Base-by-base conservation (phyloP, 2,888 invertebrate genomes). In the Erebia epiphron region DNA sequence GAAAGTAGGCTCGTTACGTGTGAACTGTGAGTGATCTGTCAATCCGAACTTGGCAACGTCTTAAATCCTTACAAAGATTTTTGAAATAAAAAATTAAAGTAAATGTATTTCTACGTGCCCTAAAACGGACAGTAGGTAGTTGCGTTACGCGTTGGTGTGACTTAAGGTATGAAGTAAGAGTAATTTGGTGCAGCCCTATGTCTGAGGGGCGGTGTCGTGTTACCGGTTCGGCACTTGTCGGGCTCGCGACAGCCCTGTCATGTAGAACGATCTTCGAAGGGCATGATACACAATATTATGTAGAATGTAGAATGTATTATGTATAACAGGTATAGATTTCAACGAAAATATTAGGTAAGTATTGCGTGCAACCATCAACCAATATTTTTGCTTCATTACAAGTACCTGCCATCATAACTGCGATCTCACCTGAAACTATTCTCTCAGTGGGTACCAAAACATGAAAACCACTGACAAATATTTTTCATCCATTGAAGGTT, bases 151-250 rank as follows among this genome's bases (percentile, higher is more conserved):
- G 16, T 18, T 0, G 16, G 54, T 54, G 54, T 54, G 18, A 54
- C 9, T 18, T 9, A 52, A 52, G 52, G n/a, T n/a, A n/a, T 14
- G 16, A 4, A 9, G 54, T 54, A 16, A 54, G 54, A 54, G 67
- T 71, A 64, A 69, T 70, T 58, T 67, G 46, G 54, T 56, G 73
- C 73, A 71, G 68, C 68, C 68, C 68, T 65, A 72, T 54, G 61
- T 52, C 69, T 52, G 75, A 69, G 72, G 75, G 76, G 73, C 74
- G 72, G 75, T 73, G 69, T 74, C 60, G 54, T 18, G 67, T 75
- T 70, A 46, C 72, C 14, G 64, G 68, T 62, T 70, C 63, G 64
- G 68, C 64, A 61, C 61, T 61, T 65, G 57, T 57, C 52, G 26
- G 49, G 63, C 16, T 41, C 26, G n/a, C 64, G 61, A 70, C 46